Conservation (phyloP, 2,113 vertebrate genomes). For the Macrotus californicus region DNA sequence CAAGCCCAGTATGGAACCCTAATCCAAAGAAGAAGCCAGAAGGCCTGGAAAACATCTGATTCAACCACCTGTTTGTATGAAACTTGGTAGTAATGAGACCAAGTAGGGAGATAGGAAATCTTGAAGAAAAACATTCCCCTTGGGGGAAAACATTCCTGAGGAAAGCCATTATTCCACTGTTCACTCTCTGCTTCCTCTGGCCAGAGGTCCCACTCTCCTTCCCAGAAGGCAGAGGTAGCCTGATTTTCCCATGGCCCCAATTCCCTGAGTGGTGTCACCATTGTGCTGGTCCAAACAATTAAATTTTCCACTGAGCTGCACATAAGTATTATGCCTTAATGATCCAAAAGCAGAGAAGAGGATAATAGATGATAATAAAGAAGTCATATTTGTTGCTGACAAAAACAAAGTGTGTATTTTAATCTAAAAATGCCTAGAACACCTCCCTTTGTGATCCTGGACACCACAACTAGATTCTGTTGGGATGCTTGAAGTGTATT, state of each 20-base stretch:
- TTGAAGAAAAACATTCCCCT: constrained; percentile 5
- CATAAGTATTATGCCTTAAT: not conserved
- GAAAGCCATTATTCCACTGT: not conserved
- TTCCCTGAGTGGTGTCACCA: not conserved
- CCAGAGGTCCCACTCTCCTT: not conserved
- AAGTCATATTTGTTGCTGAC: not conserved
- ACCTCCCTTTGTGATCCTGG: not conserved
- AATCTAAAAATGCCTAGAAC: not conserved
- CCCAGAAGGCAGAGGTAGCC: not conserved
- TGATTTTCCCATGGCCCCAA: not conserved
- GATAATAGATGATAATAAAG: not conserved
- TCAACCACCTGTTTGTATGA: constrained; percentile 6
- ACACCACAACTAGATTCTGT: not conserved
- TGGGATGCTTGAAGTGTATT: not conserved
- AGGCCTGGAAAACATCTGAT: not conserved
- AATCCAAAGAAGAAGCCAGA: constrained; percentile 17
- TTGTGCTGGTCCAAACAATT: constrained; percentile 55
- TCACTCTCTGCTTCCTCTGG: not conserved
- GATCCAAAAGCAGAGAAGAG: not conserved
- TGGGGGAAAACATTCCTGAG: not conserved
- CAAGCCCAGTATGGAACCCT: constrained; percentile 1
- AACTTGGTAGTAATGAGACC: not conserved
- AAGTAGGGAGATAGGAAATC: not conserved
- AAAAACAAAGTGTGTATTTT: not conserved
- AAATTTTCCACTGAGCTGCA: constrained; percentile 28